Evolutionary conservation across 2,797 vertebrate species (phyloP).

Genomic region (Anniella stebbinsi): DNA sequence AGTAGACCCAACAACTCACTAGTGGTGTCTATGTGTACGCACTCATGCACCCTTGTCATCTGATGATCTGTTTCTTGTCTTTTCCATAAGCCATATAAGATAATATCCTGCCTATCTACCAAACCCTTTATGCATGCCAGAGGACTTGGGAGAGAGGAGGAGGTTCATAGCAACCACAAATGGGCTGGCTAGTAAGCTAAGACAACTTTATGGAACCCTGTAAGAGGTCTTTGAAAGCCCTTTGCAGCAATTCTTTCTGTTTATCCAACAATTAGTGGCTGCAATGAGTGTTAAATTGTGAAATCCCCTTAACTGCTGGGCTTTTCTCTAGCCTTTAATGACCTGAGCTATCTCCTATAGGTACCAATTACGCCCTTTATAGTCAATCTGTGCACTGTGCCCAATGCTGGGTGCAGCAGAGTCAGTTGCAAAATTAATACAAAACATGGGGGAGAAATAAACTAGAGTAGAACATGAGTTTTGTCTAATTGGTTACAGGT

Average conservation of each 20-base stretch:
- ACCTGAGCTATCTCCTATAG: not conserved
- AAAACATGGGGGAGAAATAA: not conserved
- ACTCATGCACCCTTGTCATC: not conserved
- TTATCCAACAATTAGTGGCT: not conserved
- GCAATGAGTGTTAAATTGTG: conserved; percentile 22
- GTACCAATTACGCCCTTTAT: conserved; percentile 1
- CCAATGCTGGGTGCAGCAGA: conserved; percentile 11
- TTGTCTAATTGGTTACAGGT: not conserved
- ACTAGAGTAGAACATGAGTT: not conserved
- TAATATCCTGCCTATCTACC: not conserved
- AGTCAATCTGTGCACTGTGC: conserved; percentile 14
- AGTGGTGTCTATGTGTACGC: not conserved
- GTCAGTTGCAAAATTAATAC: not conserved
- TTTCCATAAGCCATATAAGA: not conserved
- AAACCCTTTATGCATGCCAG: not conserved
- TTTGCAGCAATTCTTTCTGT: not conserved
- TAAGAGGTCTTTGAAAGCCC: not conserved
- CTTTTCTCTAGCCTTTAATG: not conserved
- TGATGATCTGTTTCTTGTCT: not conserved
- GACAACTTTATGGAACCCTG: not conserved
- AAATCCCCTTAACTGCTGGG: not conserved
- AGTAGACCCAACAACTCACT: not conserved
- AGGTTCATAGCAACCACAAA: not conserved
- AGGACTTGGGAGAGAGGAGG: not conserved
- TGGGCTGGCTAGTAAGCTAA: not conserved